Conservation (phyloP, 2,888 invertebrate genomes). For the Chaetogeoica ovagalla region DNA sequence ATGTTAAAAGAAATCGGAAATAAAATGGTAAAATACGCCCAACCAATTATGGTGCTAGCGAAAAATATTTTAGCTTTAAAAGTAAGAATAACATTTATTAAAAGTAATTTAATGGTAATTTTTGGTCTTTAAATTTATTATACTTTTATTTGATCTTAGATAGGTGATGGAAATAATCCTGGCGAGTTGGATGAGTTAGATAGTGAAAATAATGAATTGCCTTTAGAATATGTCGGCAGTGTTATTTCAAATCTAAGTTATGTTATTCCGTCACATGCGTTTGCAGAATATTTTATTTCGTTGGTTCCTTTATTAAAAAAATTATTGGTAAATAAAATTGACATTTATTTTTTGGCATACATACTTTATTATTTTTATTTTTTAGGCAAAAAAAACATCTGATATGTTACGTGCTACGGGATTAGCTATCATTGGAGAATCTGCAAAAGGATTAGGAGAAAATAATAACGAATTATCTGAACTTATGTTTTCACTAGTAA, state of each 20-base stretch:
- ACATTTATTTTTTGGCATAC: not conserved
- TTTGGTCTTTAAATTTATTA: not conserved
- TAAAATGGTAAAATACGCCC: constrained; percentile 40
- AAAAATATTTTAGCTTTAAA: constrained; percentile 40
- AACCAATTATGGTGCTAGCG: constrained; percentile 38
- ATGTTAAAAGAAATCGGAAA: constrained; percentile 44
- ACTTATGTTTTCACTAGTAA: constrained; percentile 67
- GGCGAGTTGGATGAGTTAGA: constrained; percentile 47
- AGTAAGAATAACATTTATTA: constrained; percentile 17
- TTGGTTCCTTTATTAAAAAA: constrained; percentile 42
- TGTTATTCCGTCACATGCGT: constrained; percentile 37
- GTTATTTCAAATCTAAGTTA: constrained; percentile 46
- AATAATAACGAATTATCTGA: constrained; percentile 61
- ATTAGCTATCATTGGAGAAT: constrained; percentile 74
- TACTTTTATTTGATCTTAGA: not conserved
- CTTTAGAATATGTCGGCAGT: constrained; percentile 42
- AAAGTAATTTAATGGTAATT: not conserved
- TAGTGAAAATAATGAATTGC: constrained; percentile 47
- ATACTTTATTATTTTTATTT: not conserved
- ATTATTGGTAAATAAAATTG: constrained; percentile 29
- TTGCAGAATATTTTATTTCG: constrained; percentile 23
- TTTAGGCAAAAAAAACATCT: constrained; percentile 30
- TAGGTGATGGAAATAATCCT: constrained; percentile 45
- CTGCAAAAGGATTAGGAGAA: constrained; percentile 67
- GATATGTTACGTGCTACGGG: constrained; percentile 66